These are phyloP conservation scores for Rotaria socialis DNA, from an alignment of 2,888 invertebrate species.

Conservation along the genomic window DNA sequence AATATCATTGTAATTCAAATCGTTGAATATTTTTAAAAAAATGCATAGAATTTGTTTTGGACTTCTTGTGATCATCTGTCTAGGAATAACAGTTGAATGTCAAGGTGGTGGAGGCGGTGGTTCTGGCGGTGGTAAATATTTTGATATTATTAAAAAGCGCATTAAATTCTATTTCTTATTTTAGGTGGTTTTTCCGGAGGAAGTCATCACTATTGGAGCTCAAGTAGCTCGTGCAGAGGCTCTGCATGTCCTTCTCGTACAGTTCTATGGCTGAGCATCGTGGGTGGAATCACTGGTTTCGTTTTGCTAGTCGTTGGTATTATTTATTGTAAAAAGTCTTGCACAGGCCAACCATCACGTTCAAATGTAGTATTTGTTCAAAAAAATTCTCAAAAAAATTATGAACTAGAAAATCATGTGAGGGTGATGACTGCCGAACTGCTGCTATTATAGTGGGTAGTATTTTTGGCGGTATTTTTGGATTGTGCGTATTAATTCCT, in stretches of 20 bases:
- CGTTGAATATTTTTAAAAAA: not conserved
- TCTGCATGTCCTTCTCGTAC: not conserved
- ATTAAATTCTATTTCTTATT: not conserved
- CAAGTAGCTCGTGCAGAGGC: not conserved
- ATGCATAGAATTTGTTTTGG: not conserved
- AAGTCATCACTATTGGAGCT: not conserved
- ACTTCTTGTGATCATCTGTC: not conserved
- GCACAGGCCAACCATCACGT: not conserved
- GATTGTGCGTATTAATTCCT: too few species aligned
- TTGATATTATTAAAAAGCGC: too few species aligned
- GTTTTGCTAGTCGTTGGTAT: not conserved
- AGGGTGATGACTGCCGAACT: not conserved
- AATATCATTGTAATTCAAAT: too few species aligned
- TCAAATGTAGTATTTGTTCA: not conserved
- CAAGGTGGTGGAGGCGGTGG: constrained; percentile 3
- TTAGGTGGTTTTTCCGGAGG: not conserved
- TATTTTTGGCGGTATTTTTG: not conserved
- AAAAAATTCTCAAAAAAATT: not conserved
- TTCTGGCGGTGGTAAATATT: not conserved
- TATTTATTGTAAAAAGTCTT: not conserved
- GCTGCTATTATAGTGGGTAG: not conserved
- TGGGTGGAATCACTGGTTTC: not conserved
- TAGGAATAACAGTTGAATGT: not conserved
- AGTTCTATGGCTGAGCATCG: not conserved
- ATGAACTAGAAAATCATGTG: not conserved